Conservation (phyloP, 1,140 invertebrate genomes). For the Tetraneura akinire region DNA sequence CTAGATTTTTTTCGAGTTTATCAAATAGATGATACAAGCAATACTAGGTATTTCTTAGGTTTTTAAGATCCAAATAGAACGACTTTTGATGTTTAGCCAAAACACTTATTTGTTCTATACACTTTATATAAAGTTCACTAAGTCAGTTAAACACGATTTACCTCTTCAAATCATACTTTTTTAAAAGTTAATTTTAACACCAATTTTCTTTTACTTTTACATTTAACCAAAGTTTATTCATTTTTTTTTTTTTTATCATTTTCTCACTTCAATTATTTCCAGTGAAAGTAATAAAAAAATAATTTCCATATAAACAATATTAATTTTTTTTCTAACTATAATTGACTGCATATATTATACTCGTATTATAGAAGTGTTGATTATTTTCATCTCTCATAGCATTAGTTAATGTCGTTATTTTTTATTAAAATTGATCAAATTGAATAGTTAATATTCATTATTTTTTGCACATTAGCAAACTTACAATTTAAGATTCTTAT, state of each 20-base stretch:
- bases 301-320: too few relatives aligned
- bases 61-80: not conserved
- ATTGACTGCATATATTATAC: too few relatives aligned
- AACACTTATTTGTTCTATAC: not conserved
- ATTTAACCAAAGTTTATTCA: not conserved
- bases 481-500: too few relatives aligned
- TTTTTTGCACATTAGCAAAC: too few relatives aligned
- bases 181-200: not conserved
- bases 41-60: not conserved
- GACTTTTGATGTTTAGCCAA: slow-evolving; percentile 32
- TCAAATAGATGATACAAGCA: not conserved
- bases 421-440: too few relatives aligned
- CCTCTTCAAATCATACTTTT: slow-evolving; percentile 8
- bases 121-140: not conserved
- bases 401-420: too few relatives aligned
- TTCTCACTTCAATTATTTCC: too few relatives aligned
- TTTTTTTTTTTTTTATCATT: not conserved
- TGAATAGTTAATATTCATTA: too few relatives aligned
- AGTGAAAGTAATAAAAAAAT: too few relatives aligned
- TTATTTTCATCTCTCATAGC: too few relatives aligned
- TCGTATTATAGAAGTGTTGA: too few relatives aligned
- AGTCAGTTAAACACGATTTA: slow-evolving; percentile 17
- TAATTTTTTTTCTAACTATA: too few relatives aligned
- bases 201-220: not conserved
- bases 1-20: not conserved